Evolutionary conservation across 1,140 invertebrate species (phyloP), one percentile per base, ranked within the genome.

Genomic region (Macrobrachium rosenbergii): DNA sequence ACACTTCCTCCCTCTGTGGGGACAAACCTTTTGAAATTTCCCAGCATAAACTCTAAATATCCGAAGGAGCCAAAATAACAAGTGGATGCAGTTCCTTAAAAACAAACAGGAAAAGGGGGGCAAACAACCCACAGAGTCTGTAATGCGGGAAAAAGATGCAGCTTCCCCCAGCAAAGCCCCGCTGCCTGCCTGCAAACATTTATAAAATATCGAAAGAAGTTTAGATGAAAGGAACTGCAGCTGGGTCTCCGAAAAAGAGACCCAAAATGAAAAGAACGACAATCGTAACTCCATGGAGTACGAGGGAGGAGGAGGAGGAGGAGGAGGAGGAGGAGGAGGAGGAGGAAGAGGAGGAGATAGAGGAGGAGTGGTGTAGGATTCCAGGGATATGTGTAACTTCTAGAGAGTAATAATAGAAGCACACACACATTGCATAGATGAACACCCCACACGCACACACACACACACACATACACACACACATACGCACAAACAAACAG

Each of bases 401-500:
- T 75, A 17, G 17, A 28, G 52, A 2, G 52, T 21, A 28, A 77
- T 45, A 52, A 77, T 45, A 45, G 28, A 77, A 14, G 52, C 75
- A 77, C 75, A 77, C 43, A 77, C 43, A 19, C 16, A 77, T 45
- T 5, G 21, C 14, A 72, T 72, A 37, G 21, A 72, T 28, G 23
- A 21, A 2, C 23, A 21, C 23, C 45, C n/a, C 19, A 78, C 43
- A 59, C 76, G 19, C 14, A 78, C 52, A 78, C 52, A 78, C 52
- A 52, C 43, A 78, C 52, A 78, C 43, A 62, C 52, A 78, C 58
- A 78, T 58, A 52, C 52, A 77, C 45, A 77, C 75, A 60, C 21
- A 78, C 52, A 23, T 58, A 78, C 76, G 59, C 76, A 78, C 76
- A 78, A 45, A 78, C 76, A 58, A 45, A 78, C 76, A 78, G 43